Conservation (phyloP, 2,113 vertebrate species). For the Hippocampus comes region DNA sequence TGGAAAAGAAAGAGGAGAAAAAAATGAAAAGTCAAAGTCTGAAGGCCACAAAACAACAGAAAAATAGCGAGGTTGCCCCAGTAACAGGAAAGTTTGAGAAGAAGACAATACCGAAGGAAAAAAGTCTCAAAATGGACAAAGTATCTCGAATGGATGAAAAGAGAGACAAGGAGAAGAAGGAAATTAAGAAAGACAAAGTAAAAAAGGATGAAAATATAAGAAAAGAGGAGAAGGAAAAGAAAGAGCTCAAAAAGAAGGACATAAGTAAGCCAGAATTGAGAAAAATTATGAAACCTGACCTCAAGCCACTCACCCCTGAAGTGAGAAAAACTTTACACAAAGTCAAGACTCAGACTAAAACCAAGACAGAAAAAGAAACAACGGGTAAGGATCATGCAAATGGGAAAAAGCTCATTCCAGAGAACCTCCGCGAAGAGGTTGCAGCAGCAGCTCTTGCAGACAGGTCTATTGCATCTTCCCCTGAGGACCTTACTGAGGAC, state of each 20-base stretch:
- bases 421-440: constrained; percentile 59
- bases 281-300: constrained; percentile 86
- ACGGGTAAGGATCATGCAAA: constrained; percentile 70
- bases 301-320: constrained; percentile 93
- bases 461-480: constrained; percentile 83
- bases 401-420: constrained; percentile 73
- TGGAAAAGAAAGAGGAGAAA: constrained; percentile 80
- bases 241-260: constrained; percentile 90
- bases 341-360: constrained; percentile 84
- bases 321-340: constrained; percentile 93
- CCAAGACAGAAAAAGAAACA: constrained; percentile 83
- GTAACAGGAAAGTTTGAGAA: constrained; percentile 82
- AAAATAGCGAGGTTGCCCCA: constrained; percentile 75
- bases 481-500: constrained; percentile 94
- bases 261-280: constrained; percentile 81
- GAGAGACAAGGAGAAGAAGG: constrained; percentile 91
- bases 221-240: constrained; percentile 86
- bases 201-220: constrained; percentile 83
- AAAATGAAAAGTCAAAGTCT: constrained; percentile 80
- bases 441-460: constrained; percentile 70
- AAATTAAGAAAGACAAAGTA: constrained; percentile 82
- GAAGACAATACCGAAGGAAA: constrained; percentile 87
- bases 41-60: constrained; percentile 79
- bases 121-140: constrained; percentile 85
- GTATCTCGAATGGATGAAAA: constrained; percentile 87